These are phyloP conservation scores for Atethmia centrago DNA, from an alignment of 2,888 invertebrate genomes.

Conservation along the genomic window DNA sequence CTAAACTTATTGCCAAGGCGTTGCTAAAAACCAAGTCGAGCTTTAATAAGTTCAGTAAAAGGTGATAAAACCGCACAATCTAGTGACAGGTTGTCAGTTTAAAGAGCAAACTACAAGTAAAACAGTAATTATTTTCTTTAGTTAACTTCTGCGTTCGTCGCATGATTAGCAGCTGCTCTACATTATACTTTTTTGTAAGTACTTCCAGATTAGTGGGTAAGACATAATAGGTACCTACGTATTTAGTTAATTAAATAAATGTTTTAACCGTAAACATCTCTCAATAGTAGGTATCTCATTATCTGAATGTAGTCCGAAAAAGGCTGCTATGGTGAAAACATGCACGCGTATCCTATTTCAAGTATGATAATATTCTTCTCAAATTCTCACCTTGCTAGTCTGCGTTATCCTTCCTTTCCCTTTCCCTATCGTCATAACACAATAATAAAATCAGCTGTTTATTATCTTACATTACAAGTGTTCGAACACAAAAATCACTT, in stretches of 20 bases:
- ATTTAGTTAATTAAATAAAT: conserved; percentile 10
- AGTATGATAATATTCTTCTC: conserved; percentile 21
- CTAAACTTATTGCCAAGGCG: conserved; percentile 42
- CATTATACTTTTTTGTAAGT: conserved; percentile 27
- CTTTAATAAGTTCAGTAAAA: conserved; percentile 37
- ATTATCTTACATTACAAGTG: conserved; percentile 72
- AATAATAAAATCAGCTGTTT: conserved; percentile 74
- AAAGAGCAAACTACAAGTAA: conserved; percentile 16
- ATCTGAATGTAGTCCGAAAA: conserved; percentile 9
- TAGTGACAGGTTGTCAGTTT: conserved; percentile 33
- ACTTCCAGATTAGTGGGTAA: conserved; percentile 13
- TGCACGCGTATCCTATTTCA: conserved; percentile 32
- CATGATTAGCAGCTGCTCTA: conserved; percentile 44
- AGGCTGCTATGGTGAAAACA: conserved; percentile 12
- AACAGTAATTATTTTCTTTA: conserved; percentile 24
- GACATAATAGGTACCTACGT: not conserved
- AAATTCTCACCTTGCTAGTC: conserved; percentile 52
- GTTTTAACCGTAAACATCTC: not conserved
- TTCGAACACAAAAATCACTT: conserved; percentile 81
- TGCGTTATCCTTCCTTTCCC: conserved; percentile 57
- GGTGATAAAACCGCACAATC: conserved; percentile 31
- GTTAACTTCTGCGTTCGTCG: conserved; percentile 23
- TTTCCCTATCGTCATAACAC: conserved; percentile 65
- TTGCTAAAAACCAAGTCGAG: conserved; percentile 16
- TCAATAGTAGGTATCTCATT: conserved; percentile 14